Evolutionary conservation across 2,888 invertebrate species (phyloP).

Genomic region (Crioceris asparagi): DNA sequence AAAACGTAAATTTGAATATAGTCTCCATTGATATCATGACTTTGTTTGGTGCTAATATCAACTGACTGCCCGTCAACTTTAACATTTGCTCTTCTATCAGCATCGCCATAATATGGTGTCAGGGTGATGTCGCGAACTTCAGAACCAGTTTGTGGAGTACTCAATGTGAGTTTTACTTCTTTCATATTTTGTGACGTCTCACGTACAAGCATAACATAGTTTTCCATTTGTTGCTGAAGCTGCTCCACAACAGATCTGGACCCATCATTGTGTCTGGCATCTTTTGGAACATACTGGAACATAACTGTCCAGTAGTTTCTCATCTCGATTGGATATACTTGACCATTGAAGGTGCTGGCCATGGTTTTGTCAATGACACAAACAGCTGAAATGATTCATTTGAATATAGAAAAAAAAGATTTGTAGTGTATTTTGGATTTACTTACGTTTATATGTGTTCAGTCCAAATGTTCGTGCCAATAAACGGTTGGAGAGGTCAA

Average conservation of each 20-base stretch:
- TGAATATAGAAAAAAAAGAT: conserved; percentile 23
- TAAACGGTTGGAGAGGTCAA: conserved; percentile 32
- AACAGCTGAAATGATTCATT: conserved; percentile 47
- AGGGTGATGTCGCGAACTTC: conserved; percentile 36
- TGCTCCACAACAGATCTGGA: conserved; percentile 27
- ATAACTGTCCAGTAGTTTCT: conserved; percentile 50
- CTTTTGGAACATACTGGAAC: conserved; percentile 39
- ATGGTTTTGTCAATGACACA: conserved; percentile 50
- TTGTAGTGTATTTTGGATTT: neutral
- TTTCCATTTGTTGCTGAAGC: conserved; percentile 30
- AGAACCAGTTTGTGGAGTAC: conserved; percentile 29
- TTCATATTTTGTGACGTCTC: conserved; percentile 32
- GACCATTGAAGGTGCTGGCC: conserved; percentile 55
- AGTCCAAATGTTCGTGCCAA: conserved; percentile 21
- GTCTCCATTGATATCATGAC: conserved; percentile 28
- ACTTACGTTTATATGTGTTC: conserved; percentile 48
- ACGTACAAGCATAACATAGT: conserved; percentile 38
- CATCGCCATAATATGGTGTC: conserved; percentile 21
- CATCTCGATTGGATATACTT: conserved; percentile 44
- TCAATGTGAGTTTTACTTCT: conserved; percentile 40
- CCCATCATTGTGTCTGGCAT: conserved; percentile 27
- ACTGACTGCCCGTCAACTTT: conserved; percentile 39
- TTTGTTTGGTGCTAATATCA: conserved; percentile 26
- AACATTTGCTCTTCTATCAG: conserved; percentile 27
- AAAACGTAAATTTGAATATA: conserved; percentile 39